Base-by-base conservation (phyloP, 2,888 invertebrate species). In the Brenthis ino region DNA sequence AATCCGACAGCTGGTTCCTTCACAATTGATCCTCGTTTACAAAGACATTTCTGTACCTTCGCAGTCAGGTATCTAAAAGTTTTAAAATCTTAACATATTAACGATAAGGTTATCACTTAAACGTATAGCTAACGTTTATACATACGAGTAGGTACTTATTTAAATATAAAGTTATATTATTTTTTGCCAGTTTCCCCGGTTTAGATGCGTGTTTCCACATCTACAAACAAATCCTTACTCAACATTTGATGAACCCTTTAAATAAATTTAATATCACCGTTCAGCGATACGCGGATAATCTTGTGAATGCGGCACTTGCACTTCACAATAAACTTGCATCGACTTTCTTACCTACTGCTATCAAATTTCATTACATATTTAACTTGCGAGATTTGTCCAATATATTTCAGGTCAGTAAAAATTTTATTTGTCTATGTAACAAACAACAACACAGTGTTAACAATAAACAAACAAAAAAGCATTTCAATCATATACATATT, bases 1-100 rank as follows among this genome's bases (percentile, higher is more conserved):
- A 99, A 99, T 88, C 99, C 99, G 0, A 98, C 98, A 0, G 97
- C 98, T 16, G 99, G 99, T 24, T 98, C 97, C 67, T 99, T 99
- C 84, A 98, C 97, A 20, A 98, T 99, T 68, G 97, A 98, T 91
- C 95, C 98, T 0, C 94, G 99, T 51, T 93, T 99, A 14, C 98
- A 98, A 83, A 89, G 97, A 69, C 97, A 97, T 82, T 98, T 97
- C 85, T 96, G 96, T 77, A 96, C 97, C 0, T 97, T 97, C 85
- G 96, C 97, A 55, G 95, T 97, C 58, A 96, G 95, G 96, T 96
- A 89, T 50, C 3, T 55, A 20, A 51, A 6, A 20, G 3, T 13
- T 50, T 28, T 51, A 13, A 51, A 5, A 37, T 2, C 11, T 6
- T 37, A 16, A 47, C 3, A 13, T 43, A 57, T 14, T 13, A 56